These are phyloP conservation scores for Barbus barbus DNA, from an alignment of 2,113 vertebrate genomes.

Conservation along the genomic window DNA sequence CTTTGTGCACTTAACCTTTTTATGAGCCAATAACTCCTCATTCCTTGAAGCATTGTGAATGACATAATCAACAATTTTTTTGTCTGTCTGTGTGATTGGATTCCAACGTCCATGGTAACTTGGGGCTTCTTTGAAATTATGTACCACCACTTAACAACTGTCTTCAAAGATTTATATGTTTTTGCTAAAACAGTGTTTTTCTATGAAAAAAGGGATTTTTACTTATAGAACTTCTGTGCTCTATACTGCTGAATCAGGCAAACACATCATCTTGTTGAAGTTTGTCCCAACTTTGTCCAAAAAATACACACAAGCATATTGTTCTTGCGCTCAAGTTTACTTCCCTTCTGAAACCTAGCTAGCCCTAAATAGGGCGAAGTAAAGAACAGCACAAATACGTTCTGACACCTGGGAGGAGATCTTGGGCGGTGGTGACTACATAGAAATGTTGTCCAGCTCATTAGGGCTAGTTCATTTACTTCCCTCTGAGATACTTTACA, in stretches of 20 bases:
- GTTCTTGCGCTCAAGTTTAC: conserved; percentile 18
- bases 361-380: conserved; percentile 18
- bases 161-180: neutral
- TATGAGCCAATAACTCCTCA: neutral
- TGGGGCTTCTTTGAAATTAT: neutral
- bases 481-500: conserved; percentile 19
- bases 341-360: conserved; percentile 23
- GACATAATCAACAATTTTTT: neutral
- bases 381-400: conserved; percentile 35
- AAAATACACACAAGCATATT: conserved; percentile 32
- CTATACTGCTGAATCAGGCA: neutral
- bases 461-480: conserved; percentile 29
- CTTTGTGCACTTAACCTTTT: neutral
- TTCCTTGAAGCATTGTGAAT: neutral
- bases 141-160: neutral
- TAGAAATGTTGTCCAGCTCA: conserved; percentile 21
- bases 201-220: neutral
- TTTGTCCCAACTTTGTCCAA: neutral
- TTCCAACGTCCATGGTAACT: neutral
- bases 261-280: neutral
- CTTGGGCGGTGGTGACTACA: conserved; percentile 16
- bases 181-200: neutral
- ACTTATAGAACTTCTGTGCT: neutral
- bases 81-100: neutral
- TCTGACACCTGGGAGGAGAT: conserved; percentile 24